phyloP scores from a whole-genome alignment of 2,113 vertebrate species.

The Vulpes lagopus region DNA sequence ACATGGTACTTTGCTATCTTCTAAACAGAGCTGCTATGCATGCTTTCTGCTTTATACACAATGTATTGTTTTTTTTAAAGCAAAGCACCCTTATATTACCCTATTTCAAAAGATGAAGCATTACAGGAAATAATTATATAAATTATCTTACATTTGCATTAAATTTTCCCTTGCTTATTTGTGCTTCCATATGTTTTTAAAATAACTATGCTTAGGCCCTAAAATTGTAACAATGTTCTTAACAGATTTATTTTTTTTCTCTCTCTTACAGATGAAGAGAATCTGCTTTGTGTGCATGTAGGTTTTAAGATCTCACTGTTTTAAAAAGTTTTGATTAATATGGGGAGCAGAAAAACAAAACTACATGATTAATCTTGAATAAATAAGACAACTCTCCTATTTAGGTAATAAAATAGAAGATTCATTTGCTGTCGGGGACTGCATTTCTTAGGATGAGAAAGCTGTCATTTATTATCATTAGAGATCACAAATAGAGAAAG shows the following conservation, averaged over 20 bases:
- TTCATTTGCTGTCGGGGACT: background rate
- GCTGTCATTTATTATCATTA: background rate
- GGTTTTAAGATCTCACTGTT: conserved; percentile 72
- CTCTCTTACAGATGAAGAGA: conserved; percentile 73
- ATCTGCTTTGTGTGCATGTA: conserved; percentile 76
- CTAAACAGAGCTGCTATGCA: conserved; percentile 89
- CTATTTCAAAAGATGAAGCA: conserved; percentile 83
- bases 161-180: conserved; percentile 75
- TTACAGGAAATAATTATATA: conserved; percentile 84
- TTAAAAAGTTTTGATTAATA: background rate
- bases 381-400: background rate
- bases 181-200: conserved; percentile 81
- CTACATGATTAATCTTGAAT: background rate
- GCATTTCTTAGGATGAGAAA: background rate
- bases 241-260: conserved; percentile 74
- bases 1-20: conserved; percentile 88
- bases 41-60: conserved; percentile 89
- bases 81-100: conserved; percentile 82
- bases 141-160: conserved; percentile 74
- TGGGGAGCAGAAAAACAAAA: background rate
- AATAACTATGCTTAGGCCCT: conserved; percentile 75
- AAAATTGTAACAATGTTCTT: conserved; percentile 78
- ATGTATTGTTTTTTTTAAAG: conserved; percentile 80
- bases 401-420: background rate
- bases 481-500: background rate